phyloP scores from a whole-genome alignment of 2,888 invertebrate genomes.

The Drosophila affinis region DNA sequence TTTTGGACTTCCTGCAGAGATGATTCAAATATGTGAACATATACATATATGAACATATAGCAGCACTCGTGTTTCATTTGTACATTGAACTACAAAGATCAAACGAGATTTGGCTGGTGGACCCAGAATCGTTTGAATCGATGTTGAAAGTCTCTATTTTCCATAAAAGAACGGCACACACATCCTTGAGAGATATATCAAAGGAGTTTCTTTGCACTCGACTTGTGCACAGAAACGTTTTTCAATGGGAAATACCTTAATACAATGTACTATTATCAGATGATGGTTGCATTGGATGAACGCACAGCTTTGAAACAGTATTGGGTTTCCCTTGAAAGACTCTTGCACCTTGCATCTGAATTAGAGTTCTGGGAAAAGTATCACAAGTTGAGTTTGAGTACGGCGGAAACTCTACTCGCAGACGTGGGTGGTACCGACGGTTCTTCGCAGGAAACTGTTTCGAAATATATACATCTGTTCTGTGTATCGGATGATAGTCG shows the following conservation, averaged over 20 bases:
- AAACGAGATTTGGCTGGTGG: neutral
- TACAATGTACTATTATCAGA: no score
- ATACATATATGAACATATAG: no score
- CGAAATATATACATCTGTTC: neutral
- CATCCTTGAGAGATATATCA: no score
- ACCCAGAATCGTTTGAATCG: neutral
- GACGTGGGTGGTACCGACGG: neutral
- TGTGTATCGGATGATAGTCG: neutral
- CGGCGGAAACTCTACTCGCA: neutral
- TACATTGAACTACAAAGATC: neutral
- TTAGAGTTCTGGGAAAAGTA: neutral
- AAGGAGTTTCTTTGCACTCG: no score
- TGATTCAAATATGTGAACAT: no score
- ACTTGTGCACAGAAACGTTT: no score
- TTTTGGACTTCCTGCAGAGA: neutral
- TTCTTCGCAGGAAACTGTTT: neutral
- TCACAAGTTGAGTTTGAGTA: neutral
- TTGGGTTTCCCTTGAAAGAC: no score
- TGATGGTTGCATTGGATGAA: no score
- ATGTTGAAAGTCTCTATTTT: no score
- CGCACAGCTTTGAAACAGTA: no score
- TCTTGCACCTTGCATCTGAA: no score
- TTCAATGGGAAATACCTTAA: no score
- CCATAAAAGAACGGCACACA: neutral
- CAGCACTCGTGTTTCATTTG: neutral